phyloP scores from a whole-genome alignment of 2,113 vertebrate genomes.

The Hippocampus barbouri region DNA sequence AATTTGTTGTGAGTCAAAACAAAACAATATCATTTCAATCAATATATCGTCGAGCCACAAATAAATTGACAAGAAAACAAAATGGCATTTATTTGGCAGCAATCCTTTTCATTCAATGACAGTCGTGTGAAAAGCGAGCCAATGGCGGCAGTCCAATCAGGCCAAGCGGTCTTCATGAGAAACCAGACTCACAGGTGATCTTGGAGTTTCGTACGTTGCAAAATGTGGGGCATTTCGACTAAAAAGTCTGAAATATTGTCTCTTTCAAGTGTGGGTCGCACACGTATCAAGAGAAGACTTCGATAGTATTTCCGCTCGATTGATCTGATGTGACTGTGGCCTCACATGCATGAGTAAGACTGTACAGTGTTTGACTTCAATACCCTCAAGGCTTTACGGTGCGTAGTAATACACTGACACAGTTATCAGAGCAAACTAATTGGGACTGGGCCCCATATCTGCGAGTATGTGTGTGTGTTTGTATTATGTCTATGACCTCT shows the following conservation, averaged over 20 bases:
- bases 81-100: too few relatives aligned
- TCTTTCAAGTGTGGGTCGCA: neutral
- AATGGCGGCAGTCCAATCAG: too few relatives aligned
- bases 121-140: too few relatives aligned
- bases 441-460: constrained; percentile 25
- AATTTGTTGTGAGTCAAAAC: too few relatives aligned
- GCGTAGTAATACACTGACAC: constrained; percentile 65
- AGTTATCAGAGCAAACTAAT: constrained; percentile 65
- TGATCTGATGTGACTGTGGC: constrained; percentile 51
- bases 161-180: too few relatives aligned
- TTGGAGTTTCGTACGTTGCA: neutral
- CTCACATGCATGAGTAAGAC: constrained; percentile 66
- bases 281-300: neutral
- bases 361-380: constrained; percentile 44
- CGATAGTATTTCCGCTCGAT: constrained; percentile 37
- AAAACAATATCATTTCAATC: too few relatives aligned
- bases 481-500: neutral
- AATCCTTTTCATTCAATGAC: too few relatives aligned
- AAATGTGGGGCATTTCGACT: neutral
- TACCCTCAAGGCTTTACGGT: constrained; percentile 47
- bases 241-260: neutral
- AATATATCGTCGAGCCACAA: neutral
- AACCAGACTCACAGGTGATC: neutral
- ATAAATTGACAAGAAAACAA: neutral
- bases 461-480: neutral